Evolutionary conservation across 92 coral and sea anemone species (phyloP).

Genomic region (Palythoa caribaeorum): DNA sequence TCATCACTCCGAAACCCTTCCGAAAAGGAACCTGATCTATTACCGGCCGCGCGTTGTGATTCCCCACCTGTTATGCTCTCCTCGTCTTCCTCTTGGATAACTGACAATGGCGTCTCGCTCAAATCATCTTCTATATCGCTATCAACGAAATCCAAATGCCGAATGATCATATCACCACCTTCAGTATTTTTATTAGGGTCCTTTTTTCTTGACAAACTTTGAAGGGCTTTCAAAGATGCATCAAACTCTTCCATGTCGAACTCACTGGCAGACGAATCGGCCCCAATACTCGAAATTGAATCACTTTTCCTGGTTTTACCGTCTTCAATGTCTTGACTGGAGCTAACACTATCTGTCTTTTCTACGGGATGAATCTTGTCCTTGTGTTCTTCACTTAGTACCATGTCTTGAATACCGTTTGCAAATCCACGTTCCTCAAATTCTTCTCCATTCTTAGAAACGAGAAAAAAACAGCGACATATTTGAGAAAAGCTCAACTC

Average conservation of each 20-base stretch:
- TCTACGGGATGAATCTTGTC: neutral
- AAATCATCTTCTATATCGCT: constrained; percentile 88
- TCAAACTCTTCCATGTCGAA: constrained; percentile 79
- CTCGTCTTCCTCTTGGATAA: constrained; percentile 95
- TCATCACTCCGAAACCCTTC: constrained; percentile 96
- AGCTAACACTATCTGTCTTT: neutral
- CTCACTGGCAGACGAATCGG: constrained; percentile 71
- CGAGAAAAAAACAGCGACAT: no score
- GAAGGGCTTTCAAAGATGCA: constrained; percentile 65
- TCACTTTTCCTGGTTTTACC: neutral
- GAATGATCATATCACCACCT: constrained; percentile 56
- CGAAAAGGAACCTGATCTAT: constrained; percentile 77
- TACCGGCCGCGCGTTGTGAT: constrained; percentile 59
- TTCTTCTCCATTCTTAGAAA: constrained; percentile 25
- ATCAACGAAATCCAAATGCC: constrained; percentile 76
- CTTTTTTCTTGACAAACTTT: constrained; percentile 51
- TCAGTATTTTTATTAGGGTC: constrained; percentile 22
- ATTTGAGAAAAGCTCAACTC: neutral
- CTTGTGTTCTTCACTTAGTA: neutral
- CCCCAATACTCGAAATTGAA: constrained; percentile 39
- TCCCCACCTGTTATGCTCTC: constrained; percentile 68
- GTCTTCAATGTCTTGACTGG: constrained; percentile 7
- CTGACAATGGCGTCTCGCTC: constrained; percentile 84
- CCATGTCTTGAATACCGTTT: neutral
- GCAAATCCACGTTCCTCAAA: neutral